A percentile compares a stretch with the other conserved stretches of the same genome.
These are phyloP conservation scores for Neoscelio sp. DNA, from an alignment of 2,888 invertebrate genomes.

Conservation along the genomic window DNA sequence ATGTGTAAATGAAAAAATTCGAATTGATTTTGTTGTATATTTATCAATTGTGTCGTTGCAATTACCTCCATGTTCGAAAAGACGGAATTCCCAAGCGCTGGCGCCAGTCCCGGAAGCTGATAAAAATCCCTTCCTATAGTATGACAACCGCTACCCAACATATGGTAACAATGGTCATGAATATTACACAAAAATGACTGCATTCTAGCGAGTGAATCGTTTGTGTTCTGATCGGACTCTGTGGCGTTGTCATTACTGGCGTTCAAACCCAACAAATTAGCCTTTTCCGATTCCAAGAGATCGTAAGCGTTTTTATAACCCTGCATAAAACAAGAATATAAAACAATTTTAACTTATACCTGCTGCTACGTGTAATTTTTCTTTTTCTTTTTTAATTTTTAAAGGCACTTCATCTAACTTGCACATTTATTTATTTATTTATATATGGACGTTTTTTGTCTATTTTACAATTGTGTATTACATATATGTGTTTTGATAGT, in stretches of 20 bases:
- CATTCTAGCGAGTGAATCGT: slow-evolving; percentile 90
- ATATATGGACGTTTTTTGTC: too few relatives aligned
- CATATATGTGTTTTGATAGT: too few relatives aligned
- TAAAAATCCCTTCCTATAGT: slow-evolving; percentile 94
- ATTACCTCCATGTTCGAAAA: slow-evolving; percentile 87
- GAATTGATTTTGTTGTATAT: too few relatives aligned
- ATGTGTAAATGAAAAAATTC: too few relatives aligned
- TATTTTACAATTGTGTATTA: too few relatives aligned
- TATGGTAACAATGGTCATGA: slow-evolving; percentile 92
- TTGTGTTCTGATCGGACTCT: slow-evolving; percentile 83
- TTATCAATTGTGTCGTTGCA: too few relatives aligned
- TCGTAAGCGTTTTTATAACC: slow-evolving; percentile 89
- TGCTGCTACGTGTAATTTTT: too few relatives aligned
- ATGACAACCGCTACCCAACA: slow-evolving; percentile 86
- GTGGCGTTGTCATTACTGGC: slow-evolving; percentile 77
- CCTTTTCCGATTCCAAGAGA: slow-evolving; percentile 90
- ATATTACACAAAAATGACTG: slow-evolving; percentile 91
- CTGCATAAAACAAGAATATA: slow-evolving; percentile 70
- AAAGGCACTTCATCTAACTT: too few relatives aligned
- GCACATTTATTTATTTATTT: too few relatives aligned
- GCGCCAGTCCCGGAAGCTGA: slow-evolving; percentile 89
- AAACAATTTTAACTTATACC: too few relatives aligned
- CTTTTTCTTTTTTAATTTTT: neutral
- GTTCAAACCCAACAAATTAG: slow-evolving; percentile 88
- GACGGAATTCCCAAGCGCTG: slow-evolving; percentile 89